These are phyloP conservation scores for Lepeophtheirus nordmannii DNA, from an alignment of 2,888 invertebrate genomes.

Conservation along the genomic window DNA sequence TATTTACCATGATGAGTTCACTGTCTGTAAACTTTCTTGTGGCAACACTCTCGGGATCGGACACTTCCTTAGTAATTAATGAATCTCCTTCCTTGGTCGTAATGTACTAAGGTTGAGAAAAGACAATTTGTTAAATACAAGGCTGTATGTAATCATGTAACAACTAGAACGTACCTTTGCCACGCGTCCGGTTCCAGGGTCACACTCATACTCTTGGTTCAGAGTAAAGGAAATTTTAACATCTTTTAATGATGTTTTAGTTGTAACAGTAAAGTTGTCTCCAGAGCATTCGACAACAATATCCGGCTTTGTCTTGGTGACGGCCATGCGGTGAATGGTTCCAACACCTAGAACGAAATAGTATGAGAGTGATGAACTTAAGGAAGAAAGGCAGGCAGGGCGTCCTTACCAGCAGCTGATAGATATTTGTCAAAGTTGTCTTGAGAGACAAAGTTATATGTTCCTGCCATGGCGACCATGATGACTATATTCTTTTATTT, in stretches of 20 bases:
- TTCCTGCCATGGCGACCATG: slow-evolving; percentile 6
- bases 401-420: neutral
- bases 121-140: too few relatives aligned
- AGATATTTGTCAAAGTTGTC: slow-evolving; percentile 8
- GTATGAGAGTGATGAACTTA: too few relatives aligned
- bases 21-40: neutral
- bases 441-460: slow-evolving; percentile 9
- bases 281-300: neutral
- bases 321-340: neutral
- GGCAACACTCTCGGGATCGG: neutral
- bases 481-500: neutral
- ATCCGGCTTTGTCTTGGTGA: neutral
- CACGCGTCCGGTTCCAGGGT: neutral
- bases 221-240: neutral
- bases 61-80: neutral
- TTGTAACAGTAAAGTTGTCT: neutral
- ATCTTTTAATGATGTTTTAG: neutral
- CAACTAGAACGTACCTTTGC: neutral
- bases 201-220: neutral
- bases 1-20: neutral
- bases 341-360: neutral
- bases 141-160: too few relatives aligned
- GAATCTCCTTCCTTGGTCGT: neutral
- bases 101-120: neutral
- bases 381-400: neutral